Evolutionary conservation across 2,888 invertebrate species (phyloP).

Genomic region (Tethea ocularis): DNA sequence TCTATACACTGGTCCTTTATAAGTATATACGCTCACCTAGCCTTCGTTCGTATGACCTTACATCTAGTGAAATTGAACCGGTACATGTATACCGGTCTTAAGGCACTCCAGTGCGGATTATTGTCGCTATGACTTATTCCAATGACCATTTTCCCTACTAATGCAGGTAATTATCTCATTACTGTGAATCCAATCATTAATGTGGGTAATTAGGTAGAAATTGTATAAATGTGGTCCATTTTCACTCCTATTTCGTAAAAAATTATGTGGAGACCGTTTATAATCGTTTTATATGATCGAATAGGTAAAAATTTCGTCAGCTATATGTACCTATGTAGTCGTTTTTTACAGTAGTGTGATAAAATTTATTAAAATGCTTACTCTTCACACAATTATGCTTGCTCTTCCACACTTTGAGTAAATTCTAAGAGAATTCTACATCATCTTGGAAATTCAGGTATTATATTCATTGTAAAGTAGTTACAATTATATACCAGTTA

Average conservation of each 20-base stretch:
- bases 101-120: constrained; percentile 47
- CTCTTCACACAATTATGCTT: too few relatives aligned
- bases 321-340: too few relatives aligned
- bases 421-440: too few relatives aligned
- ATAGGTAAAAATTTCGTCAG: not conserved
- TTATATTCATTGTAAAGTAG: too few relatives aligned
- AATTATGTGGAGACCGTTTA: not conserved
- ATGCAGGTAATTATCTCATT: not conserved
- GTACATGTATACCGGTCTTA: constrained; percentile 52
- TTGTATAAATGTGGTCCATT: not conserved
- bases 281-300: not conserved
- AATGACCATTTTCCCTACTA: constrained; percentile 23
- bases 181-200: not conserved
- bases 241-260: not conserved
- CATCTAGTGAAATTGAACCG: constrained; percentile 78
- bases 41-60: constrained; percentile 77
- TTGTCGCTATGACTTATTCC: constrained; percentile 46
- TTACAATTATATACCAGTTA: too few relatives aligned
- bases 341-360: too few relatives aligned
- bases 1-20: constrained; percentile 25
- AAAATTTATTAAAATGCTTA: too few relatives aligned
- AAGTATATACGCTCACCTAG: constrained; percentile 61
- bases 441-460: too few relatives aligned
- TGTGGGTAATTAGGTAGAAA: not conserved
- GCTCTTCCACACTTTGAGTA: too few relatives aligned